Base-by-base conservation (phyloP, 2,888 invertebrate species). In the Ectobius pallidus region DNA sequence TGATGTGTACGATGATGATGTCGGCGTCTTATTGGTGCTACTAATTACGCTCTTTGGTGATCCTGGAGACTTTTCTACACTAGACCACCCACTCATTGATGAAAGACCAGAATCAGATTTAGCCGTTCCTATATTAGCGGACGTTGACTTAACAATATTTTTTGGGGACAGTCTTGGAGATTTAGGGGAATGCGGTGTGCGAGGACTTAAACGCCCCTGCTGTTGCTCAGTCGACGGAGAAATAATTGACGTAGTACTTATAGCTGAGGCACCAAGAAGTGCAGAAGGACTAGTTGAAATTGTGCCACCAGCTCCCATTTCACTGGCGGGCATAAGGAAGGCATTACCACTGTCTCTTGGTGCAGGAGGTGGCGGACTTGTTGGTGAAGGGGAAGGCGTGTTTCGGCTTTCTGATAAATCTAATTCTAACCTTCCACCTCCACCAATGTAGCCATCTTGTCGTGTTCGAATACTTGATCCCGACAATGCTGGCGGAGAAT, bases 31-130 rank as follows among this genome's bases (percentile, higher is more conserved):
- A 80, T 84, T 82, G 32, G 84, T 61, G 22, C 74, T 73, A n/a
- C 70, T 72, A 20, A 71, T 55, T 34, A 74, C 85, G 25, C 85
- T 89, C 81, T 91, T 92, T 0, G 93, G 92, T 0, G 92, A 94
- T 30, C 92, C 91, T 3, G 94, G 94, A 39, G 94, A 93, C 84
- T 94, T 94, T 82, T 94, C 94, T 79, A 93, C 84, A 80, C 92
- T 93, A 14, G 93, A 93, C 89, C 94, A 92, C 3, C 94, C 93
- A 80, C 93, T 94, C 91, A 94, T 92, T 6, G 94, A 94, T 0
- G 94, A 94, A 68, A 95, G 83, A 0, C 94, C 94, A 0, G 94
- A 94, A 81, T 95, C 94, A 0, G 94, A 94, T 82, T 94, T 94
- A 1, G 92, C 91, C 4, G 91, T 87, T 1, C 90, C 89, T 75